Evolutionary conservation across 2,113 vertebrate genomes (phyloP), one percentile per base, ranked within the genome.

Genomic region (Ictalurus punctatus): DNA sequence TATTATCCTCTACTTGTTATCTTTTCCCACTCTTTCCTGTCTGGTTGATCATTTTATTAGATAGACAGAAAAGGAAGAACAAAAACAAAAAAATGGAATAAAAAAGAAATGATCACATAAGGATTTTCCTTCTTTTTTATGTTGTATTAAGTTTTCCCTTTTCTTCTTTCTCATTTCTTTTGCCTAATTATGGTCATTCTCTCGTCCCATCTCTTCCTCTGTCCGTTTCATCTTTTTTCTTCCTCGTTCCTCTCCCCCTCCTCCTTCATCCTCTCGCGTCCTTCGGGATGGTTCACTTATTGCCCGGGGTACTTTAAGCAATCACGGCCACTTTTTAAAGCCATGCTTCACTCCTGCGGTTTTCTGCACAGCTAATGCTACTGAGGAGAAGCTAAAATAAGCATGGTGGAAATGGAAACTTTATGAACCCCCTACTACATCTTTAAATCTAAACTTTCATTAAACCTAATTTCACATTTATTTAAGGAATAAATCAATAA

Each of bases 211-310:
- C n/a, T 59, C n/a, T 48, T 54, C 13, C 59, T 67, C 14, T 54
- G 2, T 81, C 37, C 14, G 4, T 63, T 21, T 52, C 8, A 19
- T 7, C 0, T 54, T 30, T 4, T 30, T 52, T 34, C 6, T 23
- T 67, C 44, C 48, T n/a, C 58, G 19, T 52, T 14, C 56, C 23
- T 6, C 27, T 23, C 61, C 94, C 94, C 80, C 93, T 78, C 94
- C 91, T 90, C 83, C 92, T 89, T 94, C 94, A 67, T 93, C 74
- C 78, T 78, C 27, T 83, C 37, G 78, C 37, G 73, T 88, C 84
- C n/a, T 58, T 13, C 48, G 37, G 19, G 67, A 86, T 34, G 25
- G 16, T 27, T 37, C 59, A 65, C 76, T 65, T 12, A 65, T 48
- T 48, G 44, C 44, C 56, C 85, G 2, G 73, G 25, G 34, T 4